Evolutionary conservation across 1,140 invertebrate species (phyloP), one percentile per base, ranked within the genome.

Genomic region (Pseudomyrmex dendroicus): DNA sequence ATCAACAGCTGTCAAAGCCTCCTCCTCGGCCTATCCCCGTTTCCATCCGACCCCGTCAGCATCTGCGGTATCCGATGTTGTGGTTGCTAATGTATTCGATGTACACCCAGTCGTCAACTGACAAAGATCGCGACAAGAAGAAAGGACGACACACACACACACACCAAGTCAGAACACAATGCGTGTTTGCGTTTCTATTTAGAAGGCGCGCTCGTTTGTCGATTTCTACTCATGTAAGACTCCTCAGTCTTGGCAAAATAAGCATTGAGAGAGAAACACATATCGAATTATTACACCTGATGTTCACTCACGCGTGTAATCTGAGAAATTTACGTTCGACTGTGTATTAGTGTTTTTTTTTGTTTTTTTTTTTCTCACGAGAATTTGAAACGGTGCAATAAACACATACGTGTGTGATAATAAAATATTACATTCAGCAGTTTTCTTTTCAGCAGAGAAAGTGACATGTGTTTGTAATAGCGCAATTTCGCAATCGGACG

Each of bases 1-100:
- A 22, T 76, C 73, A 89, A 89, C 89, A 90, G 89, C 88, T 90
- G 86, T 89, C 89, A 90, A 90, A 90, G 86, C 88, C 73, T 89
- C 82, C 78, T 84, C 46, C 78, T 84, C 54, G 62, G 73, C 52
- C 73, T 84, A 72, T 84, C 82, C 35, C 57, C 72, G 82, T 86
- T 87, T 86, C 82, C 54, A 50, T 22, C 62, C 66, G 54, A 70
- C 20, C 76, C 76, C 76, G 59, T 70, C 67, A 59, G 66, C 66
- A 50, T 70, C 74, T 15, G 66, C 5, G 68, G 64, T 77, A 72
- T 73, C 83, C 76, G 59, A 68, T 86, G 86, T 87, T 90, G 86
- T 90, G 88, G 61, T 89, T 90, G 83, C 88, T 90, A 90, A 90
- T 90, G 89, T 83, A 89, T 84, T 89, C 77, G 80, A 61, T 73